phyloP scores from a whole-genome alignment of 2,888 invertebrate species.

The Pasiphila rectangulata region DNA sequence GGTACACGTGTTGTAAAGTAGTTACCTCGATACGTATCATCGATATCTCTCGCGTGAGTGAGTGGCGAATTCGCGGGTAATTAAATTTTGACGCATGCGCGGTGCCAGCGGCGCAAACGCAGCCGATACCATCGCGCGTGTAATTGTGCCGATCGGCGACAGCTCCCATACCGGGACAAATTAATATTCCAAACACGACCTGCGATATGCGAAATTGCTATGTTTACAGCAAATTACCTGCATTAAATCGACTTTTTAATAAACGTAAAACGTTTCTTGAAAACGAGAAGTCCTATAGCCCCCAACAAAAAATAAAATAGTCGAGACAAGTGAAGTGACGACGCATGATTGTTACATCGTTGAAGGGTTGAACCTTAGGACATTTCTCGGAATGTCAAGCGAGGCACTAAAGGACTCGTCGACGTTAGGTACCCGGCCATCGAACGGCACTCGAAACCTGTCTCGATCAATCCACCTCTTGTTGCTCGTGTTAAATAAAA shows the following conservation, averaged over 20 bases:
- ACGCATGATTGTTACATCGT: conserved; percentile 50
- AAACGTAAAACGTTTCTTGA: conserved; percentile 28
- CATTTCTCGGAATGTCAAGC: conserved; percentile 72
- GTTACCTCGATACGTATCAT: conserved; percentile 26
- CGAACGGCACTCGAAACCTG: conserved; percentile 78
- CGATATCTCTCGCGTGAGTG: conserved; percentile 41
- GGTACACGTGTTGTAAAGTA: conserved; percentile 8
- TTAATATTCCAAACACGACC: conserved; percentile 52
- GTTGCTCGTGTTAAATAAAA: conserved; percentile 79
- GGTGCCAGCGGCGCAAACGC: conserved; percentile 43
- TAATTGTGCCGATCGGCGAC: conserved; percentile 55
- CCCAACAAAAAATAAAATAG: conserved; percentile 25
- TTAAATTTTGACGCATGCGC: conserved; percentile 62
- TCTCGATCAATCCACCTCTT: conserved; percentile 80
- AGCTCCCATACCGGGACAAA: conserved; percentile 41
- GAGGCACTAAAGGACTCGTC: conserved; percentile 64
- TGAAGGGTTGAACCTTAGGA: conserved; percentile 63
- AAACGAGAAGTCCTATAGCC: conserved; percentile 24
- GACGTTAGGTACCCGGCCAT: conserved; percentile 65
- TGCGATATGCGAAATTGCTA: conserved; percentile 42
- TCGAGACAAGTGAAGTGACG: conserved; percentile 36
- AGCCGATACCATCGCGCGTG: conserved; percentile 58
- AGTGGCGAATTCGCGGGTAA: conserved; percentile 64
- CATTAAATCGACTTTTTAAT: conserved; percentile 38
- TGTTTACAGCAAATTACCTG: conserved; percentile 43